Percentiles rank a stretch among this genome's conserved stretches.
These are phyloP conservation scores for Aurelia aurita DNA, from an alignment of 30 jellyfish, hydroid and myxozoan species.

Conservation along the genomic window DNA sequence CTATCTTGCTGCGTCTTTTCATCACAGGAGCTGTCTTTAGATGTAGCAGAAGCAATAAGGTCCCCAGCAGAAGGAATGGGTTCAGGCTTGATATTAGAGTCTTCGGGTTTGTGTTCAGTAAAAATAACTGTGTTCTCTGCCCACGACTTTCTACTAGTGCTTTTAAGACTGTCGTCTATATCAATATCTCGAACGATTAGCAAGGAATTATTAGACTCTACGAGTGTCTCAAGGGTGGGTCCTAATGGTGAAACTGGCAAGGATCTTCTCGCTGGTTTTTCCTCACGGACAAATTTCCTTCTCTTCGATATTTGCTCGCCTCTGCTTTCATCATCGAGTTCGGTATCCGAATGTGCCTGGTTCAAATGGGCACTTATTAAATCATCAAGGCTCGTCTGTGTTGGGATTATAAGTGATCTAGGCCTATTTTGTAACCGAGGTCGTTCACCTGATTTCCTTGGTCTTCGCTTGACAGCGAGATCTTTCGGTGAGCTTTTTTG, in stretches of 20 bases:
- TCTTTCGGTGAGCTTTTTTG: background rate
- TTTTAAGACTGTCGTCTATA: conserved; percentile 33
- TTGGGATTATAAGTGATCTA: conserved; percentile 36
- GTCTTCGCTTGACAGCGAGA: conserved; percentile 32
- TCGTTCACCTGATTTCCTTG: conserved; percentile 41
- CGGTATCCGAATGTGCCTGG: conserved; percentile 51
- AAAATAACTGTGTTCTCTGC: conserved; percentile 15
- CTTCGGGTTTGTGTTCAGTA: background rate
- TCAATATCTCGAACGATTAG: conserved; percentile 45
- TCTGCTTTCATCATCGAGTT: conserved; percentile 24
- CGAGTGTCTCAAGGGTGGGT: background rate
- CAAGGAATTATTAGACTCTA: background rate
- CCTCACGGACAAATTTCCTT: background rate
- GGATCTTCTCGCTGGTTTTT: conserved; percentile 14
- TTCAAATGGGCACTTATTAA: conserved; percentile 8
- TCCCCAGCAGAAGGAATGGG: background rate
- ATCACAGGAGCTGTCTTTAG: background rate
- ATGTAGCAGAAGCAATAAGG: background rate
- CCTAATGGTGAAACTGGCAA: background rate
- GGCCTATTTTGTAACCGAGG: conserved; percentile 50
- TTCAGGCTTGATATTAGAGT: background rate
- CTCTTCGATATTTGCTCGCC: background rate
- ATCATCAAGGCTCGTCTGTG: conserved; percentile 34
- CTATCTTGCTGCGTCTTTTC: too few species aligned
- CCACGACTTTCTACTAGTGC: conserved; percentile 22